Evolutionary conservation across 92 coral and sea anemone species (phyloP), one percentile per base, ranked within the genome.

Genomic region (Parazoanthus darwini): DNA sequence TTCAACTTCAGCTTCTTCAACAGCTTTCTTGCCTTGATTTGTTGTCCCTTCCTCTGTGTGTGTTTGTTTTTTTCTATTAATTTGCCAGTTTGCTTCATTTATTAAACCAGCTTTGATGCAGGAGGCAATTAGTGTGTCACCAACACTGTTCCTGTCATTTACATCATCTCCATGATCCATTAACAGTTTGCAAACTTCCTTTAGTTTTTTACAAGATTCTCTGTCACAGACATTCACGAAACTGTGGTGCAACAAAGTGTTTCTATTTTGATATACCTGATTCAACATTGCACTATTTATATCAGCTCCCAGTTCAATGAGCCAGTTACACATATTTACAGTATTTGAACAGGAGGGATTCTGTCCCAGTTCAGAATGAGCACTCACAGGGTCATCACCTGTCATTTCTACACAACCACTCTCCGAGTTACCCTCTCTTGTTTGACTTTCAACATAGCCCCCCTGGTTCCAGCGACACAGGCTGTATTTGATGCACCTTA

Each of bases 321-420:
- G 81, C 81, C 81, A 78, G 4, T 44, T 44, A 46, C 81, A 78
- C 81, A 78, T 78, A 78, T 78, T 78, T 78, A 78, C 81, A 78
- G 81, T 78, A 18, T 78, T 43, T 22, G 63, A 78, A 7, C 56
- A 78, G 11, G 51, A 22, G 1, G 4, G 78, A 15, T 1, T 74
- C 78, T 74, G 37, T 35, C 8, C 46, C 22, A 74, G 78, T 36
- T 39, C 44, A 0, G 7, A 8, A 11, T 3, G 59, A 54, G 18
- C 59, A 54, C 20, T 54, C 18, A 54, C 59, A 54, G 59, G 59
- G 18, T 14, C 59, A 44, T 42, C 36, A 78, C 4, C 81, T 42
- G 51, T 14, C 11, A 22, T 42, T 42, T 78, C 81, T 43, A 46
- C 81, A 23, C 26, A 18, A 20, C 59, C 25, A 39, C 13, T 78